Base-by-base conservation (phyloP, 1,140 invertebrate genomes). In the Aphelenchoides fujianensis region DNA sequence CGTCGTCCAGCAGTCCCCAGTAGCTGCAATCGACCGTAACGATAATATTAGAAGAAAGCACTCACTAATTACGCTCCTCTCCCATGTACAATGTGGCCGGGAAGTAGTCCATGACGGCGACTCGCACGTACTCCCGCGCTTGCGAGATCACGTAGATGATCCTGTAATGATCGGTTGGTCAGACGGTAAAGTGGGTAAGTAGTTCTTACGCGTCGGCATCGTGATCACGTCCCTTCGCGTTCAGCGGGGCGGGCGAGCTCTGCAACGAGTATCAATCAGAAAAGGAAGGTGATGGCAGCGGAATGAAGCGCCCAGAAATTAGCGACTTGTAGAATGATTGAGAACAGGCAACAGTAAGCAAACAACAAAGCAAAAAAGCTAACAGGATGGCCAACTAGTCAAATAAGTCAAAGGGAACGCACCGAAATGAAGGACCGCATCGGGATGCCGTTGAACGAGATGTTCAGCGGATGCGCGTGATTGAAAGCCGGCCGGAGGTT, bases 81-180 rank as follows among this genome's bases (percentile, higher is more conserved):
- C 63, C 34, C 78, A 80, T 87, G 75, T 90, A 93, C 37, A 92
- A 87, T n/a, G 89, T 90, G 12, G 90, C 85, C 0, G 94, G 94
- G 72, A 90, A 90, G 85, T 96, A 98, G 85, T 98, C 94, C 95
- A 98, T 98, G 0, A 98, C 95, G 41, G 95, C 89, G 66, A 98
- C 91, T 82, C 95, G 90, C 59, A 98, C 88, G 84, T 92, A 96
- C 83, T 91, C 88, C 72, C 92, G 88, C 0, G 95, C 94, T 31
- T 88, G 87, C 27, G 89, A 82, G 31, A 98, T 97, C 0, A 91
- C 89, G 81, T 89, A 85, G 0, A 94, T 77, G 69, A 98, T 91
- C 1, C n/a, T n/a, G n/a, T n/a, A n/a, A n/a, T n/a, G n/a, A n/a
- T n/a, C n/a, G n/a, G n/a, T n/a, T n/a, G n/a, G n/a, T n/a, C n/a